phyloP scores from a whole-genome alignment of 2,797 vertebrate genomes.

The Takifugu rubripes region DNA sequence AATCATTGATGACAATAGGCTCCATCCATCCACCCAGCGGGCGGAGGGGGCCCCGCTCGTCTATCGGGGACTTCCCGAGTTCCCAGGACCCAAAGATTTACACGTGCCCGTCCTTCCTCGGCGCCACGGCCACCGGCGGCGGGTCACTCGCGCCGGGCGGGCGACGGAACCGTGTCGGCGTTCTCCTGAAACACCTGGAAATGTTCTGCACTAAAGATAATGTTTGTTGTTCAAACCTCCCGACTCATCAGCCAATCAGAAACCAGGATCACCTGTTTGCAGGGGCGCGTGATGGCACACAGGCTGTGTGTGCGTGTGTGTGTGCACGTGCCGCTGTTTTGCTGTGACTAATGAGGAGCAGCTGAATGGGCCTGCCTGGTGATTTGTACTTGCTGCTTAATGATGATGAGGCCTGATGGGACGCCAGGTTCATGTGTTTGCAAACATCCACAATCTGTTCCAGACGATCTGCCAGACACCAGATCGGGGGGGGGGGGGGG shows the following conservation, averaged over 20 bases:
- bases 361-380: constrained; percentile 77
- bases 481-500: constrained; percentile 59
- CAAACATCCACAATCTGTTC: constrained; percentile 82
- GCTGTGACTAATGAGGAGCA: constrained; percentile 79
- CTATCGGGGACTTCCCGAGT: constrained; percentile 44
- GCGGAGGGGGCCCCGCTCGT: constrained; percentile 37
- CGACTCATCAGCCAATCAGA: constrained; percentile 50
- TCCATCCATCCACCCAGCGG: constrained; percentile 56
- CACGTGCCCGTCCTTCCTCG: constrained; percentile 49
- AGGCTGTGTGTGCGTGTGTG: constrained; percentile 32
- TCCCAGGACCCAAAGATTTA: constrained; percentile 62
- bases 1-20: constrained; percentile 64
- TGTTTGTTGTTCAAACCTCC: constrained; percentile 35
- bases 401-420: constrained; percentile 84
- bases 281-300: constrained; percentile 7
- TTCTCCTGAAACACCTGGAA: constrained; percentile 68
- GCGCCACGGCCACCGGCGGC: constrained; percentile 55
- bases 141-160: constrained; percentile 57
- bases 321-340: constrained; percentile 58
- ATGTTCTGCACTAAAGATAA: constrained; percentile 56
- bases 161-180: constrained; percentile 61
- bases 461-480: constrained; percentile 73
- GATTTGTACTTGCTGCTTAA: constrained; percentile 81
- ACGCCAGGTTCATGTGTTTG: constrained; percentile 76
- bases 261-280: constrained; percentile 47